Base-by-base conservation (phyloP, 2,113 vertebrate genomes). In the Mellivora capensis region DNA sequence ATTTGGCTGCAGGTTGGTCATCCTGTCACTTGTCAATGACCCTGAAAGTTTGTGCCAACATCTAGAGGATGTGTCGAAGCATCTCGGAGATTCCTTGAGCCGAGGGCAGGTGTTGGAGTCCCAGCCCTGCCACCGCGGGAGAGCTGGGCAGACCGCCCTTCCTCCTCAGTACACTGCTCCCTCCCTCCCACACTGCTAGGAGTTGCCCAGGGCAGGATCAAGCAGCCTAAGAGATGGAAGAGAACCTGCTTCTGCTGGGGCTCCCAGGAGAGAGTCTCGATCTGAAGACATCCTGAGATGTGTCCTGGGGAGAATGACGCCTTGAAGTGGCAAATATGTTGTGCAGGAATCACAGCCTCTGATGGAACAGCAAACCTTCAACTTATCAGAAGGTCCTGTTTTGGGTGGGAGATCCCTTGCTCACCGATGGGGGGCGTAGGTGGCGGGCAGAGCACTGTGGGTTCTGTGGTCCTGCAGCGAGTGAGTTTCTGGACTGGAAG, bases 351-450 rank as follows among this genome's bases (percentile, higher is more conserved):
- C 61, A 57, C 23, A 69, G 44, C 18, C 62, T n/a, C 42, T 17
- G 7, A 0, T 0, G 44, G 44, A 18, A 23, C 44, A 20, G 37
- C 44, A 14, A 49, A 37, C 21, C 21, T n/a, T n/a, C 34, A 3
- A 77, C 7, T 0, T 31, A 7, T 34, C 17, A 3, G 2, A 64
- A 20, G n/a, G 18, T 79, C 31, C 34, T 11, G 3, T 20, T 42
- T 39, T 27, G 81, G 79, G 34, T 23, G 52, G 49, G 79, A n/a
- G 49, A n/a, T 1, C 34, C 20, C 49, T 37, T 3, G 20, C 49
- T 81, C 20, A 3, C 49, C 20, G 12, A 6, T 25, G 49, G 34
- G 79, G 77, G 52, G 20, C n/a, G 10, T 13, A 80, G 49, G 79
- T 4, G 11, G 79, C 12, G 1, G 52, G 23, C 79, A 54, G 79